Base-by-base conservation (phyloP, 2,113 vertebrate species). In the Pedionomus torquatus region DNA sequence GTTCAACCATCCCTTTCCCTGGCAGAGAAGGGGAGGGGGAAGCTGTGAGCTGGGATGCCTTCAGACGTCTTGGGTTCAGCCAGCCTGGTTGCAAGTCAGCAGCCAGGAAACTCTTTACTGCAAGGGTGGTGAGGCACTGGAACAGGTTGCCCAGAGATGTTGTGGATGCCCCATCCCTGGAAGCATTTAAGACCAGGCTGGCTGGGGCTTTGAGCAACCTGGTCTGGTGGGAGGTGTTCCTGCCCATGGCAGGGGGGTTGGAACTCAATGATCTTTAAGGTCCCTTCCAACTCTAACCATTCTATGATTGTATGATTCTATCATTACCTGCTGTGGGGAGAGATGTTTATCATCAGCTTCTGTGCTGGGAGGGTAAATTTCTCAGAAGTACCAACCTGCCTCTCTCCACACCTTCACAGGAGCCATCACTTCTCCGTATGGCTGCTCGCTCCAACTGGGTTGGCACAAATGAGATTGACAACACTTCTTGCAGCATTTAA, bases 401-500 rank as follows among this genome's bases (percentile, higher is more conserved):
- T 71, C 20, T 72, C 68, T 55, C 31, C 0, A 0, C 70, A 58
- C 57, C 41, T 82, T 83, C 58, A 15, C 11, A 28, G 58, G 68
- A 86, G 44, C 54, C 3, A 0, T 61, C 41, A 7, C 68, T 72
- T 75, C 52, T 5, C 55, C 3, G 0, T 33, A 2, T 7, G 79
- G 37, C 75, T 90, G 49, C 31, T 86, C 25, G 3, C 23, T 71
- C 43, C n/a, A 74, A 5, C 37, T 70, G 46, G 21, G 28, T 63
- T 65, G 33, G 37, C 2, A 2, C 37, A 83, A 83, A 35, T 60
- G 60, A 68, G 61, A 33, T 14, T 52, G 72, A 52, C n/a, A 33
- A 9, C 52, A 37, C 25, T 76, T 87, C 46, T 60, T 69, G 33
- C 43, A 54, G 81, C 48, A 25, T 75, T 89, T 90, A 80, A 57